These are phyloP conservation scores for Pipistrellus kuhlii DNA, from an alignment of 2,797 vertebrate genomes.

Conservation along the genomic window DNA sequence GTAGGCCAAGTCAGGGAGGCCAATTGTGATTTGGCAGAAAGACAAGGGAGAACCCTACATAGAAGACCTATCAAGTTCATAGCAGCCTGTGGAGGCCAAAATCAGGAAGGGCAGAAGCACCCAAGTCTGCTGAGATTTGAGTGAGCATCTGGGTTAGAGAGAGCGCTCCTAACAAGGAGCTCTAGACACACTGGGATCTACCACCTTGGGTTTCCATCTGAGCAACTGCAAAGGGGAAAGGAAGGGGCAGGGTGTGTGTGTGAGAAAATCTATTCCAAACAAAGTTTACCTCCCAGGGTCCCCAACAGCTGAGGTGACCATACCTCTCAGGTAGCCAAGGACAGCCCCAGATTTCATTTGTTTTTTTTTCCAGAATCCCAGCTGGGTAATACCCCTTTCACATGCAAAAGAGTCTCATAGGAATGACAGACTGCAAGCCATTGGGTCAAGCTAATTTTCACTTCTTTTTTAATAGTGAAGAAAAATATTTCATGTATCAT, in stretches of 20 bases:
- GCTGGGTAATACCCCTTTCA: neutral
- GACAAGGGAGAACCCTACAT: slow-evolving; percentile 70
- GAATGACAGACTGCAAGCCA: neutral
- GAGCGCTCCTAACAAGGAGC: neutral
- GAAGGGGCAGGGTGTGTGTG: too few species aligned
- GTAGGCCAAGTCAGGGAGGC: slow-evolving; percentile 79
- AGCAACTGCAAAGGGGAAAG: neutral
- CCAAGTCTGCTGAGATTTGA: slow-evolving; percentile 44
- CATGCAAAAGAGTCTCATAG: neutral
- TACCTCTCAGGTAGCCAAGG: neutral
- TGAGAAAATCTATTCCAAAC: neutral
- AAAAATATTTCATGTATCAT: neutral
- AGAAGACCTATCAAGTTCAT: slow-evolving; percentile 74
- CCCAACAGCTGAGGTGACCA: too few species aligned
- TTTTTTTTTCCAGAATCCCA: neutral
- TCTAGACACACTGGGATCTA: neutral
- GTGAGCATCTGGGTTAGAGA: slow-evolving; percentile 37
- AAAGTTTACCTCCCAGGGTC: neutral
- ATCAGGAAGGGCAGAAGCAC: slow-evolving; percentile 1
- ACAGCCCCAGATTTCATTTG: neutral
- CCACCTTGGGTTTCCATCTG: neutral
- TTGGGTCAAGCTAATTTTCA: neutral
- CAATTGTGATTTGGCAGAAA: slow-evolving; percentile 81
- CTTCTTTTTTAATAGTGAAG: neutral
- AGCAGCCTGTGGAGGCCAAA: slow-evolving; percentile 48